Base-by-base conservation (phyloP, 2,888 invertebrate genomes). In the Hydraecia micacea region DNA sequence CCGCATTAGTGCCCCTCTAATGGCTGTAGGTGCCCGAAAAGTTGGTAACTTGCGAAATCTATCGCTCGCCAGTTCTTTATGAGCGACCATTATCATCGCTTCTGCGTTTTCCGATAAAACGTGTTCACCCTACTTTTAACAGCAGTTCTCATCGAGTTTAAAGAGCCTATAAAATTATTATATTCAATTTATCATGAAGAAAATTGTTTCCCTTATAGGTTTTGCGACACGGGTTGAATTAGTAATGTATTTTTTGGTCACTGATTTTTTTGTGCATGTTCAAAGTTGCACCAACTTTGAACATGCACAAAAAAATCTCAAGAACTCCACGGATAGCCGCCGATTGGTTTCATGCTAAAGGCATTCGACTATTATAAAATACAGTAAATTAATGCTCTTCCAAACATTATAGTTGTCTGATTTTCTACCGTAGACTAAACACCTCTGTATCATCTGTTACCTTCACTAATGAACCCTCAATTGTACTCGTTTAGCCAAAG, bases 21-120 rank as follows among this genome's bases (percentile, higher is more conserved):
- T 96, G 95, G 94, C 94, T 90, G 92, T 91, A 91, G 91, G 91
- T 91, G 90, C 91, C 87, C 95, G 94, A 93, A 96, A 96, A 96
- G 95, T 96, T 96, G 94, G 94, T 92, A 96, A 96, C 94, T 96
- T 94, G 92, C 93, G 94, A 92, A 95, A 96, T 95, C 96, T 96
- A 96, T 96, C 95, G 95, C 90, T 92, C 93, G 91, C 92, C 92
- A 93, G 93, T 95, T 96, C 96, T 96, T 96, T 96, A 96, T 94
- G 96, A 93, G 92, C 94, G 86, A 87, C 95, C 96, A 96, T 96
- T 96, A 96, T 96, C 96, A 95, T 95, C 95, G 93, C 92, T 93
- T 93, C 92, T 94, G 93, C 95, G 94, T 94, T 95, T 93, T 90
- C 92, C 96, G 95, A 96, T 96, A 95, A 96, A 96, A 96, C 96